Conservation (phyloP, 2,888 invertebrate genomes). For the Phytoseiulus persimilis region DNA sequence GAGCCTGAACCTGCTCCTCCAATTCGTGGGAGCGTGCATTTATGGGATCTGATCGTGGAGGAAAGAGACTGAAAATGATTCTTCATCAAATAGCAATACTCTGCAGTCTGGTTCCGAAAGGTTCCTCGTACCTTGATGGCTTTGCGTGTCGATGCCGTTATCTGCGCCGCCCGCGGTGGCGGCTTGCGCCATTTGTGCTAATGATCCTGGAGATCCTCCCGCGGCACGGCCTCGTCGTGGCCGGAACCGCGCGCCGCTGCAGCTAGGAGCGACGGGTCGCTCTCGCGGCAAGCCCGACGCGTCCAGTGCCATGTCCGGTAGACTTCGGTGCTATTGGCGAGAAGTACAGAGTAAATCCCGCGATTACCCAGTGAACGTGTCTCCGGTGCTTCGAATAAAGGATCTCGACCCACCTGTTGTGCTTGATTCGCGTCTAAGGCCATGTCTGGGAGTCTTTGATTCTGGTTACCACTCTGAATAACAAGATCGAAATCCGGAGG, state of each 20-base stretch:
- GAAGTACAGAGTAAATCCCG: neutral
- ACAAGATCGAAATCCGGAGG: constrained; percentile 25
- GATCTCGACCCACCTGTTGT: neutral
- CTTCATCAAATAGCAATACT: too few species aligned
- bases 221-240: neutral
- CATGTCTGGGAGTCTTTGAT: constrained; percentile 24
- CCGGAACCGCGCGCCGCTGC: constrained; percentile 20
- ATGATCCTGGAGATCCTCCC: neutral
- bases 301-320: constrained; percentile 34
- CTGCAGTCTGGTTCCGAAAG: too few species aligned
- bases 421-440: constrained; percentile 14
- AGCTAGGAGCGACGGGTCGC: neutral
- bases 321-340: neutral
- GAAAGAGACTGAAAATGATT: too few species aligned
- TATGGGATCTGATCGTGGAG: neutral
- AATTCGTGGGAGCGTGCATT: neutral
- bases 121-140: neutral
- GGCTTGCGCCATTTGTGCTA: constrained; percentile 31
- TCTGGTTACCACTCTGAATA: neutral
- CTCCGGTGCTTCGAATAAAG: neutral
- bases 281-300: constrained; percentile 5
- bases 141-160: neutral
- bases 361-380: too few species aligned
- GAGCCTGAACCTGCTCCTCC: neutral
- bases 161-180: neutral